Evolutionary conservation across 2,888 invertebrate species (phyloP), one percentile per base, ranked within the genome.

Genomic region (Drosophila neonasuta): DNA sequence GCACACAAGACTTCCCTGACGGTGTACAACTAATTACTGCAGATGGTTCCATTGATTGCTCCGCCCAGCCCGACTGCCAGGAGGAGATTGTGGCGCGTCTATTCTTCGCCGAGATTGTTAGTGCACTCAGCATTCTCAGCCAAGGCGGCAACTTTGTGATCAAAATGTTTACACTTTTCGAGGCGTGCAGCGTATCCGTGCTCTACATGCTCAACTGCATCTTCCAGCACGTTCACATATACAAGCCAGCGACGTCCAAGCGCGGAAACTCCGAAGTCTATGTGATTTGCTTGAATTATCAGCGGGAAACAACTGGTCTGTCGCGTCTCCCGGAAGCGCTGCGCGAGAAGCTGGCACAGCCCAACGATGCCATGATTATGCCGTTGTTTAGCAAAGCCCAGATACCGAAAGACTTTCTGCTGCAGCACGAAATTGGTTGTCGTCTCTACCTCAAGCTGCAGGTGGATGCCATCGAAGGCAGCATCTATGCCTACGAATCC

Each of bases 241-340:
- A 94, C 88, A 99, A 99, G 89, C 98, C 99, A 0, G 95, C 94
- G 1, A 96, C 97, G 0, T 98, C 98, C n/a, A 96, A 97, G 88
- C 95, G 96, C 86, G 98, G 98, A 7, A 99, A 99, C 91, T 98
- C 98, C 0, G 99, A 99, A 91, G 94, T 96, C 0, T 99, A 99
- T 88, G 93, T 97, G 0, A 92, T 98, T 30, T 96, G 96, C 81
- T 88, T 94, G 29, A 91, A 92, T 20, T 90, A 87, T 54, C 77
- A 71, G 5, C 87, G 79, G 57, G 48, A 79, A 0, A 68, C 79
- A 0, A 46, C 62, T 8, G 72, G 85, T 1, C 76, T 90, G 15
- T 0, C 52, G 0, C 77, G 75, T 0, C 64, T 87, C 9, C 54
- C 89, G 30, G 58, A 79, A 8, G 71, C 72, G 6, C 80, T 89